These are phyloP conservation scores for Caloenas nicobarica DNA, from an alignment of 2,113 vertebrate genomes.

Conservation along the genomic window DNA sequence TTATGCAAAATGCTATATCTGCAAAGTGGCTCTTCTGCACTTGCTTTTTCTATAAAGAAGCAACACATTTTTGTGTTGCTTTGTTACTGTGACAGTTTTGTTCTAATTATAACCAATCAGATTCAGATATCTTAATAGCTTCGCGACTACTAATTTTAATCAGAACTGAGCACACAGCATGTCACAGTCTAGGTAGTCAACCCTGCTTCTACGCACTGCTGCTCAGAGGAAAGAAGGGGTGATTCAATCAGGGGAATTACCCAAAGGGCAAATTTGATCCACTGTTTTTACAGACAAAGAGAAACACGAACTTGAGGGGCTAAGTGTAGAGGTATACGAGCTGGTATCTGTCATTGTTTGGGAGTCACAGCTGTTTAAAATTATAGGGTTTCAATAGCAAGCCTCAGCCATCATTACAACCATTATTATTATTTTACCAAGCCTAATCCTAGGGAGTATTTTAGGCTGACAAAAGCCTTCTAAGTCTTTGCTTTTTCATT, in stretches of 20 bases:
- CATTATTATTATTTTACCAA: conserved; percentile 76
- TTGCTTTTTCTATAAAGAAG: not conserved
- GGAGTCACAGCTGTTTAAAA: conserved; percentile 67
- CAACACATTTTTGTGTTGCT: not conserved
- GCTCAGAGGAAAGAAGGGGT: not conserved
- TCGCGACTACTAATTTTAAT: not conserved
- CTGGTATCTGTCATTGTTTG: conserved; percentile 5
- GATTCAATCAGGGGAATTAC: not conserved
- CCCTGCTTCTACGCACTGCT: fast-evolving
- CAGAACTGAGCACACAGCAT: not conserved
- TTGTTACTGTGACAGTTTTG: not conserved
- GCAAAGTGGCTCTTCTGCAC: not conserved
- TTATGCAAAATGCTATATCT: not conserved
- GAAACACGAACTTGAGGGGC: not conserved
- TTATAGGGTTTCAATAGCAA: conserved; percentile 61
- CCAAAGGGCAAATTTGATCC: not conserved
- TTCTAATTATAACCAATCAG: conserved; percentile 5
- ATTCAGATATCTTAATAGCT: conserved; percentile 11
- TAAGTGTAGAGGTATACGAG: not conserved
- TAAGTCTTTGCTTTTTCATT: conserved; percentile 66
- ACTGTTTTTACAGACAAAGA: not conserved
- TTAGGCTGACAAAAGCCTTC: conserved; percentile 63
- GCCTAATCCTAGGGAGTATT: conserved; percentile 60
- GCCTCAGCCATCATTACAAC: conserved; percentile 29
- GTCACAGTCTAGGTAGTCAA: not conserved